These are phyloP conservation scores for Cremastobaeus sp. DNA, from an alignment of 2,888 invertebrate species.

Conservation along the genomic window DNA sequence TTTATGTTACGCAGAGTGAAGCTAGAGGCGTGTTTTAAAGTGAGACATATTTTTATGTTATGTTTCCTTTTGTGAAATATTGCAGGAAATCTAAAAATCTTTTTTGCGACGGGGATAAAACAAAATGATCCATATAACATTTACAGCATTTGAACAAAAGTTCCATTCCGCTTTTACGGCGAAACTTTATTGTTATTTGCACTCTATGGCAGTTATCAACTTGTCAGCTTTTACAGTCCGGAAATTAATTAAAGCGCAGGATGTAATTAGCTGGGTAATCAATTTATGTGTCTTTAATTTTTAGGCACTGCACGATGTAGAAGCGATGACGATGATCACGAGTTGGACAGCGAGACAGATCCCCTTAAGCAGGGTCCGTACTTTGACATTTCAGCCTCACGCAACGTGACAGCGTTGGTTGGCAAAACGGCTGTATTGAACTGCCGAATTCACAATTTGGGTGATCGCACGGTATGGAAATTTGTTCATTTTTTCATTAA, in stretches of 20 bases:
- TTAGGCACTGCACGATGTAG: constrained; percentile 72
- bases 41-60: constrained; percentile 41
- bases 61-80: constrained; percentile 6
- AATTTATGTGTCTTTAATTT: not conserved
- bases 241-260: too few species aligned
- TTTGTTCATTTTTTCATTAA: not conserved
- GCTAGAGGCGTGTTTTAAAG: constrained; percentile 50
- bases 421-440: constrained; percentile 94
- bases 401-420: constrained; percentile 89
- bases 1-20: constrained; percentile 46
- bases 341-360: constrained; percentile 71
- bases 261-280: too few species aligned
- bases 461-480: constrained; percentile 91
- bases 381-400: constrained; percentile 86
- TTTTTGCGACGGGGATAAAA: too few species aligned
- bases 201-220: too few species aligned
- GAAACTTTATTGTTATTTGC: too few species aligned
- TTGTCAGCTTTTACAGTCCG: too few species aligned
- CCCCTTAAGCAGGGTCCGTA: constrained; percentile 81
- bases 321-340: constrained; percentile 74
- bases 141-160: too few species aligned
- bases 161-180: too few species aligned
- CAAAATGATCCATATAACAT: too few species aligned
- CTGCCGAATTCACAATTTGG: constrained; percentile 93
- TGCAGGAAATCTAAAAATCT: constrained; percentile 19